Conservation (phyloP, 2,888 invertebrate genomes). For the Lomographa bimaculata region DNA sequence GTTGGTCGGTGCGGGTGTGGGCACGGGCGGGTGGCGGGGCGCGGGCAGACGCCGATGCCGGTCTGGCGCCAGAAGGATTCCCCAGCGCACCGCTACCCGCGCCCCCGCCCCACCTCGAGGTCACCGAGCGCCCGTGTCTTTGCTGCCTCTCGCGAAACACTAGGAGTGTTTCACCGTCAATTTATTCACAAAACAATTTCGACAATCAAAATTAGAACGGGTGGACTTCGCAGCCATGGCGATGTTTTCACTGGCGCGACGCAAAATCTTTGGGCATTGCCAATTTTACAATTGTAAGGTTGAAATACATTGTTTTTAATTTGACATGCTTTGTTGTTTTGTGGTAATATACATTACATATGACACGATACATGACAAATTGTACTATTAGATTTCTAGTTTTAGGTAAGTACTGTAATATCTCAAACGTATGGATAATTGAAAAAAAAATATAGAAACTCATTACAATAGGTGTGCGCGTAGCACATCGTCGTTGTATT, state of each 20-base stretch:
- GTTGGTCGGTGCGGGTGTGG: slow-evolving; percentile 64
- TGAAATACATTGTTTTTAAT: neutral
- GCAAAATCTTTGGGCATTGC: slow-evolving; percentile 15
- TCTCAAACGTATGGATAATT: neutral
- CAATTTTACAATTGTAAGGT: slow-evolving; percentile 4
- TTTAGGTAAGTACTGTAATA: neutral
- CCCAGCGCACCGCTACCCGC: slow-evolving; percentile 73
- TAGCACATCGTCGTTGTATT: too few relatives aligned
- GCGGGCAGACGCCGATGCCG: slow-evolving; percentile 78
- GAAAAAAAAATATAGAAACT: too few relatives aligned
- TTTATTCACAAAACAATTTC: slow-evolving; percentile 38
- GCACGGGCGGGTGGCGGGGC: slow-evolving; percentile 52
- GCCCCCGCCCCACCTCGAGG: slow-evolving; percentile 53
- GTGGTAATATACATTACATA: too few relatives aligned
- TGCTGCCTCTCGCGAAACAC: slow-evolving; percentile 44
- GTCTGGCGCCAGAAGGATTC: slow-evolving; percentile 85
- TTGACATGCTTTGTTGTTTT: too few relatives aligned
- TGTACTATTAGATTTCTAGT: too few relatives aligned
- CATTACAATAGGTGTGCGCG: too few relatives aligned
- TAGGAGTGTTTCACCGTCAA: slow-evolving; percentile 42
- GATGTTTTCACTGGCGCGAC: slow-evolving; percentile 11
- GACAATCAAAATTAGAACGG: slow-evolving; percentile 29
- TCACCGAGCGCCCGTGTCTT: slow-evolving; percentile 57
- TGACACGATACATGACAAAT: too few relatives aligned
- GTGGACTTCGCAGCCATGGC: slow-evolving; percentile 17